Evolutionary conservation across 2,113 vertebrate species (phyloP), one percentile per base, ranked within the genome.

Genomic region (Otus sunia): DNA sequence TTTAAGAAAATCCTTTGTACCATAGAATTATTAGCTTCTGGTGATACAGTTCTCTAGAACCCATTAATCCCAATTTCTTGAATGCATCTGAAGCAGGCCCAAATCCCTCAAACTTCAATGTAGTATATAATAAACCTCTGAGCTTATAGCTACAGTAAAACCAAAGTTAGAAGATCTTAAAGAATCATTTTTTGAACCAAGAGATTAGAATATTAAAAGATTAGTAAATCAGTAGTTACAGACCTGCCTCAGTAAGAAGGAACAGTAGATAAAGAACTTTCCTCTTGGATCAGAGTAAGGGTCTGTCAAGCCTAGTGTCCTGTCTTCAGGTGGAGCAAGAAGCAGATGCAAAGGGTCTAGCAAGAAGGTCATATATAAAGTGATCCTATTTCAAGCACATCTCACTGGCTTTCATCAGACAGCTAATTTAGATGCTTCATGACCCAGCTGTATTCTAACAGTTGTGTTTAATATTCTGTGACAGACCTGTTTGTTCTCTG

Each of bases 401-500:
- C 15, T 20, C 23, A 49, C 25, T 32, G 36, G 32, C 73, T 81
- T 91, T 87, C 81, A 88, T 37, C 52, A 52, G 60, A n/a, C 6
- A 30, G 52, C 77, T 85, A 16, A 4, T 17, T 85, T 59, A 71
- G 32, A 34, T 67, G 27, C 29, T 55, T 86, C 18, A 13, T 81
- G 59, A 85, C 47, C 50, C 32, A 92, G 68, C 37, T 93, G 41
- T 85, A 41, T 63, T 78, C 32, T 43, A 41, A 37, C 76, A 55
- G 43, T 62, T 86, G 36, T 30, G 30, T 80, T 91, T 80, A 56
- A 80, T 91, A 52, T 25, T 76, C 30, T 84, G 39, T 53, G 68
- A 29, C n/a, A 91, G 76, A 94, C 59, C 36, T 69, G 60, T 92
- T 92, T 69, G 36, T 94, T 86, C 53, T 66, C 79, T 83, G 5